phyloP scores from a whole-genome alignment of 1,140 invertebrate species.

The Eubasilissa regina region DNA sequence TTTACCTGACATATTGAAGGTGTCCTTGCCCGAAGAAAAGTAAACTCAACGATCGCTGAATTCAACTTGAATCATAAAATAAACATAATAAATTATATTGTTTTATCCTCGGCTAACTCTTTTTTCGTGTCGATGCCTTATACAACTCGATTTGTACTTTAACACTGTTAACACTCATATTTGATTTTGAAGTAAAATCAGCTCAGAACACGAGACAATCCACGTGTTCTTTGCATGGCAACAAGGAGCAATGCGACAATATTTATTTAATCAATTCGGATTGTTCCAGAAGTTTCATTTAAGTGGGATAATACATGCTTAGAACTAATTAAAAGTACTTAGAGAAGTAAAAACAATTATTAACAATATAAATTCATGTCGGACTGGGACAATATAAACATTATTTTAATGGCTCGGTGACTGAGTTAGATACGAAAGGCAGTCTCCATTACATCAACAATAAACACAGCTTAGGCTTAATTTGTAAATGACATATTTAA shows the following conservation, averaged over 20 bases:
- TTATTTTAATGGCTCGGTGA: no score
- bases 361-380: no score
- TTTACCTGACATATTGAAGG: conserved; percentile 25
- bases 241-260: conserved; percentile 30
- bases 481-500: no score
- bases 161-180: neutral
- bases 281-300: neutral
- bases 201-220: neutral
- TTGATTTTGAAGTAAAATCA: neutral
- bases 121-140: neutral
- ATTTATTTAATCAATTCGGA: conserved; percentile 26
- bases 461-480: no score
- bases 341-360: no score
- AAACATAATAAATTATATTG: neutral
- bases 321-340: no score
- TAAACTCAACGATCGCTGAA: neutral
- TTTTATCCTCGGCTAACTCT: neutral
- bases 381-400: no score
- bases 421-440: no score
- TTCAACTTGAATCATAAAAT: neutral
- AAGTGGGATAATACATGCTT: no score
- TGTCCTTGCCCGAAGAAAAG: neutral
- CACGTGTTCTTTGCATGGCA: conserved; percentile 1
- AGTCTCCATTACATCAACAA: no score
- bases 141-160: neutral